Evolutionary conservation across 1,140 invertebrate genomes (phyloP).

Genomic region (Cotesia vestalis): DNA sequence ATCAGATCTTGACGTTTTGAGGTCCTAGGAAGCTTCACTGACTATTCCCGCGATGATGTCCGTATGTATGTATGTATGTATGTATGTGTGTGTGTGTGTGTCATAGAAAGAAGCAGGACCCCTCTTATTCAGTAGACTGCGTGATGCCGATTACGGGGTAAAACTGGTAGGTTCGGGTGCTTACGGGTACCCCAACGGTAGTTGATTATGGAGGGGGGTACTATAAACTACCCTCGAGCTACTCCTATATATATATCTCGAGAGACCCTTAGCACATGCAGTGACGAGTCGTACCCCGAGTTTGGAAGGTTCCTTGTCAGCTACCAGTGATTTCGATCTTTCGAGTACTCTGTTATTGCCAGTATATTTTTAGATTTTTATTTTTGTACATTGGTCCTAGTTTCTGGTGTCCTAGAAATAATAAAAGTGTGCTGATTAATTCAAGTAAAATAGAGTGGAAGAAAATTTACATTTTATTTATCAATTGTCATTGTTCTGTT

Average conservation of each 20-base stretch:
- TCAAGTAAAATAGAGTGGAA: too few species aligned
- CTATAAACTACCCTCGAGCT: constrained; percentile 53
- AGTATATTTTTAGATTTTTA: too few species aligned
- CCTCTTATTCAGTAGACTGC: constrained; percentile 35
- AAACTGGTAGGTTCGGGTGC: constrained; percentile 39
- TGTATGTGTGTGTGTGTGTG: too few species aligned
- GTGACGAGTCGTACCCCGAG: constrained; percentile 57
- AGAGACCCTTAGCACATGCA: constrained; percentile 54
- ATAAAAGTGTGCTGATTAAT: too few species aligned
- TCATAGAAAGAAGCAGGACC: constrained; percentile 46
- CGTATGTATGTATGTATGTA: too few species aligned
- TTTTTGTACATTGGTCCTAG: too few species aligned
- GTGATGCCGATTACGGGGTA: constrained; percentile 57
- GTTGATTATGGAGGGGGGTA: constrained; percentile 42
- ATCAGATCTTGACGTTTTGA: too few species aligned
- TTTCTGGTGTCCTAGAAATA: too few species aligned
- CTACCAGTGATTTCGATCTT: constrained; percentile 31
- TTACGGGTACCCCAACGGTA: constrained; percentile 51
- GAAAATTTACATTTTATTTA: too few species aligned
- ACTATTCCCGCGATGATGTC: too few species aligned
- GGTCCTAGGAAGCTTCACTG: too few species aligned
- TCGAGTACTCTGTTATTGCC: constrained; percentile 30
- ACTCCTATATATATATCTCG: constrained; percentile 53
- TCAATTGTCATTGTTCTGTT: constrained; percentile 19
- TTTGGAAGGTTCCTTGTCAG: constrained; percentile 42